Conservation (phyloP, 1,140 invertebrate genomes). For the Drosophila sp. region DNA sequence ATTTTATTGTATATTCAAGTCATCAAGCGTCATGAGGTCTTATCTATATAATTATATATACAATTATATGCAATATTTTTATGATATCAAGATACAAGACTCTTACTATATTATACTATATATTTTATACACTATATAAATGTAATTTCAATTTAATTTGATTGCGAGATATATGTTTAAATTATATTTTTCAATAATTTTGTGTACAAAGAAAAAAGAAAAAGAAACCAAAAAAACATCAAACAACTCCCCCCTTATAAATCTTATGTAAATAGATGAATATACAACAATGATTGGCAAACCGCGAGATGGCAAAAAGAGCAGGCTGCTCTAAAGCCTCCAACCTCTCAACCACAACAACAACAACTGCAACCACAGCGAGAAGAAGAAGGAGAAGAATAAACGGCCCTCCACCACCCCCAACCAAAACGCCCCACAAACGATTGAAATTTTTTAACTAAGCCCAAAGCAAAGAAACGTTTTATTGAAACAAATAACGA, state of each 20-base stretch:
- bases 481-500: neutral
- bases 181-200: conserved; percentile 46
- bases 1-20: conserved; percentile 51
- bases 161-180: conserved; percentile 35
- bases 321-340: conserved; percentile 78
- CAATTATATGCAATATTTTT: conserved; percentile 25
- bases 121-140: conserved; percentile 22
- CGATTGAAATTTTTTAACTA: conserved; percentile 17
- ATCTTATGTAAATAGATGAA: conserved; percentile 82
- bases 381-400: conserved; percentile 31
- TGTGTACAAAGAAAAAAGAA: conserved; percentile 48
- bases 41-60: conserved; percentile 28
- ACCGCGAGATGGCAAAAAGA: conserved; percentile 82
- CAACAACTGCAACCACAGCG: conserved; percentile 31
- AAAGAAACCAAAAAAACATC: conserved; percentile 28
- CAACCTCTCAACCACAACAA: conserved; percentile 26
- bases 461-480: conserved; percentile 9
- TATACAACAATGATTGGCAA: conserved; percentile 83
- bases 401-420: neutral
- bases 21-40: conserved; percentile 18
- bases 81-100: conserved; percentile 49
- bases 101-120: conserved; percentile 16
- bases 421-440: conserved; percentile 10
- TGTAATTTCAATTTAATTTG: conserved; percentile 29
- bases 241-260: conserved; percentile 40